Conservation (phyloP, 92 coral and sea anemone genomes). For the Phenganax subtilis region DNA sequence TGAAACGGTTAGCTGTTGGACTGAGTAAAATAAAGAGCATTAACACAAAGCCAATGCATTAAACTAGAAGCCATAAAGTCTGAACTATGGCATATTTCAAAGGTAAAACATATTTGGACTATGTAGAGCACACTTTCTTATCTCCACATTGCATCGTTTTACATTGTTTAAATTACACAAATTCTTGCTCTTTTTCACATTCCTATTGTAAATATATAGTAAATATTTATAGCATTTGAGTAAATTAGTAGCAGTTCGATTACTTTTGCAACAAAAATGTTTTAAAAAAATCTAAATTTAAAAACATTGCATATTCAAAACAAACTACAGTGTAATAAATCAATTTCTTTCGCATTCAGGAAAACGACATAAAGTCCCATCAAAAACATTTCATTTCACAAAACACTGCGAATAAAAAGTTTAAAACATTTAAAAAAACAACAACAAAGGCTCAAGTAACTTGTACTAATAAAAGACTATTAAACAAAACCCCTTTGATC, state of each 20-base stretch:
- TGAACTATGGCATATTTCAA: too few relatives aligned
- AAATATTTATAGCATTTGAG: not conserved
- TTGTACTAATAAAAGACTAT: too few relatives aligned
- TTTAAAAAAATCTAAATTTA: not conserved
- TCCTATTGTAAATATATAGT: too few relatives aligned
- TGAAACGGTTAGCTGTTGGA: too few relatives aligned
- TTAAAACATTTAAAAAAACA: not conserved
- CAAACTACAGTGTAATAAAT: not conserved
- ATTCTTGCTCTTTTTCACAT: not conserved
- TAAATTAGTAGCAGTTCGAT: not conserved
- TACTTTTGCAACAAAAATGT: not conserved
- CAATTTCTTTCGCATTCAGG: slow-evolving; percentile 11
- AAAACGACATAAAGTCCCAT: not conserved
- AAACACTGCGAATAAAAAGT: too few relatives aligned
- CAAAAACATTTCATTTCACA: too few relatives aligned
- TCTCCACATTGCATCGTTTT: not conserved
- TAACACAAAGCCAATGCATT: too few relatives aligned
- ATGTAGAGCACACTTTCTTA: not conserved
- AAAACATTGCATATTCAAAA: not conserved
- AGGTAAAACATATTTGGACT: too few relatives aligned
- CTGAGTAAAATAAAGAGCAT: too few relatives aligned
- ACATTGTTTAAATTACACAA: slow-evolving; percentile 1
- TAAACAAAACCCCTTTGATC: too few relatives aligned
- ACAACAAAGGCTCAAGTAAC: too few relatives aligned
- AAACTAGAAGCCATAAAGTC: too few relatives aligned